Evolutionary conservation across 2,888 invertebrate genomes (phyloP), one percentile per base, ranked within the genome.

Genomic region (Sinotaia quadrata): DNA sequence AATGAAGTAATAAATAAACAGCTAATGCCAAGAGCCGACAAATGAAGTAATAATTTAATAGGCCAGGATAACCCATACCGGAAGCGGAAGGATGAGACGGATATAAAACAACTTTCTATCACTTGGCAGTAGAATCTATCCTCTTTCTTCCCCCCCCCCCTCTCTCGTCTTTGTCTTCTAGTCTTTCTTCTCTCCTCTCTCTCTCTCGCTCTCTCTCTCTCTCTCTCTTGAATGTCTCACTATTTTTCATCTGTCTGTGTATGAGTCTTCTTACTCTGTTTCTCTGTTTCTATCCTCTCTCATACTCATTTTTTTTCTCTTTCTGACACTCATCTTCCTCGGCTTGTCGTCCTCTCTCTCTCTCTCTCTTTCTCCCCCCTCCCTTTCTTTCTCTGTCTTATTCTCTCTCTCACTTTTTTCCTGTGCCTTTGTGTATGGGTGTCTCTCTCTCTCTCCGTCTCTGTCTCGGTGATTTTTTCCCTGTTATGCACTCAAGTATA

Each of bases 351-450:
- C 21, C 56, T 33, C 5, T 51, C 58, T 47, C 59, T 36, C 56
- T 59, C 47, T 49, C 67, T 49, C 49, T 59, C 59, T 59, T 34
- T 59, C 59, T 59, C 47, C 36, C 51, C 59, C 34, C 54, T 68
- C 61, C 49, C 51, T 51, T 44, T 60, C 67, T 60, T 10, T 61
- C 60, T 61, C 61, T 52, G 60, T 68, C 68, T 68, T 54, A 21
- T 34, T 33, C 56, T 33, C 56, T 56, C 56, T 15, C 56, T 33
- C 56, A 31, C 56, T 29, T 34, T 33, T 31, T 56, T 34, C 18
- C 56, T 56, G 33, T 56, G 4, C 8, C 56, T 33, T 34, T 29
- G 21, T 56, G 41, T 18, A 12, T 8, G 18, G 18, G 41, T 41
- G 1, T 15, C 1, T 18, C 15, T 44, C 44, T 44, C 65, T 56